phyloP scores from a whole-genome alignment of 2,888 invertebrate genomes.

The Chrysodeixis includens region DNA sequence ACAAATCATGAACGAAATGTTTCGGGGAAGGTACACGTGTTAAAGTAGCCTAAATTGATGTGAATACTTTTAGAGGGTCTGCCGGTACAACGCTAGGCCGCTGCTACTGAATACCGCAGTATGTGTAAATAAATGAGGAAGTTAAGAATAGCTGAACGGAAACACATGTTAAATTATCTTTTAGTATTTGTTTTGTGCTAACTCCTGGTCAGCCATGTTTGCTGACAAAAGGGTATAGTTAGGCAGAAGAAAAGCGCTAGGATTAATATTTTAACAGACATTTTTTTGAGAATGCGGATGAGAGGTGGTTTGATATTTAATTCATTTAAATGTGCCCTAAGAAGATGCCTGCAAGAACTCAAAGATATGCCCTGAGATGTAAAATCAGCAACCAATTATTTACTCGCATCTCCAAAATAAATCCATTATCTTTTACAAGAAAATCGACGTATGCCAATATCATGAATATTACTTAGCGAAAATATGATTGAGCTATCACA shows the following conservation, averaged over 20 bases:
- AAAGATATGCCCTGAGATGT: too few relatives aligned
- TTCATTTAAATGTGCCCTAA: too few relatives aligned
- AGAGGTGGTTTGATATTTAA: too few relatives aligned
- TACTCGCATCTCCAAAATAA: too few relatives aligned
- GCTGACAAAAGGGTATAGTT: too few relatives aligned
- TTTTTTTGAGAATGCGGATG: too few relatives aligned
- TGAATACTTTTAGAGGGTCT: slow-evolving; percentile 25
- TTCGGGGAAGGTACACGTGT: slow-evolving; percentile 42
- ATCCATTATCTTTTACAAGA: too few relatives aligned
- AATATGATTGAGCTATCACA: not conserved
- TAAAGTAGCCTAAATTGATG: slow-evolving; percentile 47
- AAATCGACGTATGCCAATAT: not conserved
- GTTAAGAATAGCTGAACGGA: slow-evolving; percentile 8
- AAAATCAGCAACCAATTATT: too few relatives aligned
- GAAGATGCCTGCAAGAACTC: too few relatives aligned
- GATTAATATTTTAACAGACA: too few relatives aligned
- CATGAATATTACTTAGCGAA: not conserved
- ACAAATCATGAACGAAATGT: slow-evolving; percentile 41
- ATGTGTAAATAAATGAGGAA: slow-evolving; percentile 42
- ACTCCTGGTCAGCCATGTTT: too few relatives aligned
- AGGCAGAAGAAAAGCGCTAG: too few relatives aligned
- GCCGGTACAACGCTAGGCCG: slow-evolving; percentile 27
- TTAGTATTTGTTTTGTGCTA: not conserved
- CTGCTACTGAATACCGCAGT: slow-evolving; percentile 42
- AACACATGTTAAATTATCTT: not conserved